Conservation (phyloP, 2,797 vertebrate species). For the Enteromius radiatus region DNA sequence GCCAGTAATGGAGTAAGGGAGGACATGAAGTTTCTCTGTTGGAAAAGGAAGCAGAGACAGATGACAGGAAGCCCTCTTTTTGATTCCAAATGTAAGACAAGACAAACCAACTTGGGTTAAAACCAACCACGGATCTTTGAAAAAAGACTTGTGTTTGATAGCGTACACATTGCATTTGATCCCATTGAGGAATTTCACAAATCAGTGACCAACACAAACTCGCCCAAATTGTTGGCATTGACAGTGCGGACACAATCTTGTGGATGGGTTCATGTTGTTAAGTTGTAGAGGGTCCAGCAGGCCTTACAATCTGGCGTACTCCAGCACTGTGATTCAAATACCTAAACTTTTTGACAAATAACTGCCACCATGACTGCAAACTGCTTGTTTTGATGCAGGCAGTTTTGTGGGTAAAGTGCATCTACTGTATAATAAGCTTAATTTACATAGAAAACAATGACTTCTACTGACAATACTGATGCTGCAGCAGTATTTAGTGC, state of each 20-base stretch:
- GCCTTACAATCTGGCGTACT: neutral
- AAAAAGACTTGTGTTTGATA: neutral
- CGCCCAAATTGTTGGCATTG: neutral
- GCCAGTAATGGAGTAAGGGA: slow-evolving; percentile 75
- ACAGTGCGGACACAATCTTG: neutral
- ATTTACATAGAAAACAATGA: neutral
- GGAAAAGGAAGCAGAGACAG: neutral
- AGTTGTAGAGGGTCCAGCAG: neutral
- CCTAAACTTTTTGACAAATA: neutral
- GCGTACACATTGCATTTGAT: neutral
- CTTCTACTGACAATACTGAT: neutral
- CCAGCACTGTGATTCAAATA: neutral
- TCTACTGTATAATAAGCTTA: slow-evolving; percentile 5
- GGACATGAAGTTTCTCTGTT: slow-evolving; percentile 65
- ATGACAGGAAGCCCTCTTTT: slow-evolving; percentile 15
- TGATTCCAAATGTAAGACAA: neutral
- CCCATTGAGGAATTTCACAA: neutral
- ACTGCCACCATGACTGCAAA: neutral
- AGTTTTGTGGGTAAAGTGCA: neutral
- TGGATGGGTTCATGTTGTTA: neutral
- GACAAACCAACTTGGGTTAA: slow-evolving; percentile 44
- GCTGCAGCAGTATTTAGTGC: neutral
- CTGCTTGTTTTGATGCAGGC: neutral
- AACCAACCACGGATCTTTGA: neutral
- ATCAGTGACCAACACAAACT: neutral